These are phyloP conservation scores for Heliconius erato DNA, from an alignment of 2,888 invertebrate genomes.

Conservation along the genomic window DNA sequence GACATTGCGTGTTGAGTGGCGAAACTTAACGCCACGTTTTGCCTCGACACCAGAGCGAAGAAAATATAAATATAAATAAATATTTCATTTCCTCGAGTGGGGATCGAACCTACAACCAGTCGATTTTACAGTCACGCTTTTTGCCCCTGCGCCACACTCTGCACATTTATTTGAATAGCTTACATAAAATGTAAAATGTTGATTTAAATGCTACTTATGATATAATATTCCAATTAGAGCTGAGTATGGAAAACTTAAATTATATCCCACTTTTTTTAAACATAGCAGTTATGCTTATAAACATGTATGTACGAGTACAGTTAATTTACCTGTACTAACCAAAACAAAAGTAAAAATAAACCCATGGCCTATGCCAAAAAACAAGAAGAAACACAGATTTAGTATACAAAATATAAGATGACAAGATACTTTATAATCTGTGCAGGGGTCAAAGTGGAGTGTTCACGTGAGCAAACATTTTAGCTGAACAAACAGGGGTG, in stretches of 20 bases:
- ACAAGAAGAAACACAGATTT: neutral
- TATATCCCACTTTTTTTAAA: no score
- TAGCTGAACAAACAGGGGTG: constrained; percentile 74
- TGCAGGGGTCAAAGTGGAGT: constrained; percentile 61
- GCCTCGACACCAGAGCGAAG: no score
- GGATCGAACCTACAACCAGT: no score
- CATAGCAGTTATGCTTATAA: no score
- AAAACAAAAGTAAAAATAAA: neutral
- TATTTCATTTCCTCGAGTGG: no score
- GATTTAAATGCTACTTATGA: neutral
- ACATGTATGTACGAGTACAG: neutral
- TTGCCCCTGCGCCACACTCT: neutral
- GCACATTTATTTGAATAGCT: neutral
- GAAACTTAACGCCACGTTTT: no score
- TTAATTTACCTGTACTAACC: neutral
- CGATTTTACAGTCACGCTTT: no score
- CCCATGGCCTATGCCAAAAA: neutral
- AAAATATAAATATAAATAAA: no score
- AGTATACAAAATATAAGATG: constrained; percentile 41
- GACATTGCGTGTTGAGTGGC: no score
- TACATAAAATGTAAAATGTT: neutral
- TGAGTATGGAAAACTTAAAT: no score
- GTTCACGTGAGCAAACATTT: constrained; percentile 74
- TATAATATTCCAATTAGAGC: no score
- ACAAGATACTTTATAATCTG: constrained; percentile 55